A percentile compares a stretch with the other conserved stretches of the same genome.
Evolutionary conservation across 1,140 invertebrate genomes (phyloP).

Genomic region (Drosophila kurseongensis): DNA sequence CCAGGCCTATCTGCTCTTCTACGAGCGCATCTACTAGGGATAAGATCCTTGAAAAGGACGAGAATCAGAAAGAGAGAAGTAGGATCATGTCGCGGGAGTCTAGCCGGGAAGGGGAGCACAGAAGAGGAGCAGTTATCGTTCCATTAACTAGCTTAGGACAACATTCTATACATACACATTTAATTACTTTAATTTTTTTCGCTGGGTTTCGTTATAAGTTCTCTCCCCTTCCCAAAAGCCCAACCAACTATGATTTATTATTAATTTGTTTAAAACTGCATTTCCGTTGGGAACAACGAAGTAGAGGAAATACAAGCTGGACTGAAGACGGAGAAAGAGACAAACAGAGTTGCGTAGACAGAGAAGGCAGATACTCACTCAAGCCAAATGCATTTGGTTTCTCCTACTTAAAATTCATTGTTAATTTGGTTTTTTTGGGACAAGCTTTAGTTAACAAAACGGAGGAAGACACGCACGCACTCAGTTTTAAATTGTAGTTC

Average conservation of each 20-base stretch:
- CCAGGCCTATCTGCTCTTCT: slow-evolving; percentile 99
- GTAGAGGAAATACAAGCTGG: slow-evolving; percentile 5
- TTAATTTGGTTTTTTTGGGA: not conserved
- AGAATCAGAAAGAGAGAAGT: too few relatives aligned
- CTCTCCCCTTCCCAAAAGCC: not conserved
- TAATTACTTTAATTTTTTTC: slow-evolving; percentile 8
- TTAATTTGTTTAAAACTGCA: slow-evolving; percentile 4
- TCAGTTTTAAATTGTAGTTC: slow-evolving; percentile 15
- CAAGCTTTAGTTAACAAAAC: slow-evolving; percentile 11
- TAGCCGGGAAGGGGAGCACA: not conserved
- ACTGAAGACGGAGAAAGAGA: not conserved
- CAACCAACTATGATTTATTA: slow-evolving; percentile 5
- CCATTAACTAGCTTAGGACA: slow-evolving; percentile 15
- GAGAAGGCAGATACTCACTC: slow-evolving; percentile 1
- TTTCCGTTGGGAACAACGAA: slow-evolving; percentile 11
- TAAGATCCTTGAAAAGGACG: not conserved
- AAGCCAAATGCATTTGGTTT: slow-evolving; percentile 21
- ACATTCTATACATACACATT: slow-evolving; percentile 12
- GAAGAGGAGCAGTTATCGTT: slow-evolving; percentile 17
- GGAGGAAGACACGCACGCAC: not conserved
- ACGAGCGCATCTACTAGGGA: slow-evolving; percentile 92
- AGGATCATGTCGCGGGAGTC: not conserved
- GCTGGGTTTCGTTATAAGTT: slow-evolving; percentile 11
- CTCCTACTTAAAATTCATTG: slow-evolving; percentile 18
- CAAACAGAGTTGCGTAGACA: not conserved